Evolutionary conservation across 2,113 vertebrate species (phyloP).

Genomic region (Thamnaconus septentrionalis): DNA sequence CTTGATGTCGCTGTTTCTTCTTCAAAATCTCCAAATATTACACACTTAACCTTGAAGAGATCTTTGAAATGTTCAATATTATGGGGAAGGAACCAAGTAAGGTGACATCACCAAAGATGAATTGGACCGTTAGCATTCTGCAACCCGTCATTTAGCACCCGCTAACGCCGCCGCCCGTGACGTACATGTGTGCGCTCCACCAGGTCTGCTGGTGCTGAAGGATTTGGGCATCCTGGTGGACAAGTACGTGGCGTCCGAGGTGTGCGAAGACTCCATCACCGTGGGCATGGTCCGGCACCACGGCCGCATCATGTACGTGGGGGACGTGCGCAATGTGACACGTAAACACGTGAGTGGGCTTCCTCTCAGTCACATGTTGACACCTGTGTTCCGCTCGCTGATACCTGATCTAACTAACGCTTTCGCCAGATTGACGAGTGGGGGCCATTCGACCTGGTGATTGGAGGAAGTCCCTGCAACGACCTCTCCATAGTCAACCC

Average conservation of each 20-base stretch:
- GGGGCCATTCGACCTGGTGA: constrained; percentile 97
- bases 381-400: constrained; percentile 18
- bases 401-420: too few relatives aligned
- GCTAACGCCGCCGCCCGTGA: too few relatives aligned
- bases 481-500: constrained; percentile 98
- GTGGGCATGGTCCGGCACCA: constrained; percentile 96
- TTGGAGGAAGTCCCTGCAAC: constrained; percentile 97
- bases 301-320: constrained; percentile 96
- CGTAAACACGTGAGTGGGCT: constrained; percentile 88
- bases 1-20: too few relatives aligned
- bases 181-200: neutral
- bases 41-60: too few relatives aligned
- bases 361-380: neutral
- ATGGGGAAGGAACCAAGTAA: too few relatives aligned
- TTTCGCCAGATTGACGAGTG: constrained; percentile 88
- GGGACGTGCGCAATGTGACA: constrained; percentile 93
- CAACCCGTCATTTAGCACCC: too few relatives aligned
- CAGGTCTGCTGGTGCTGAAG: constrained; percentile 95
- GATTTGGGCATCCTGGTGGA: constrained; percentile 96
- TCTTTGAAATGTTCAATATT: too few relatives aligned
- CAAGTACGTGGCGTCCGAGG: constrained; percentile 94
- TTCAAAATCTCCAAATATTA: too few relatives aligned
- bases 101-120: too few relatives aligned
- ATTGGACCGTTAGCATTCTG: too few relatives aligned
- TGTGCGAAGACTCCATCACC: constrained; percentile 98